Evolutionary conservation across 2,888 invertebrate genomes (phyloP).

Genomic region (Ectemnius cavifrons): DNA sequence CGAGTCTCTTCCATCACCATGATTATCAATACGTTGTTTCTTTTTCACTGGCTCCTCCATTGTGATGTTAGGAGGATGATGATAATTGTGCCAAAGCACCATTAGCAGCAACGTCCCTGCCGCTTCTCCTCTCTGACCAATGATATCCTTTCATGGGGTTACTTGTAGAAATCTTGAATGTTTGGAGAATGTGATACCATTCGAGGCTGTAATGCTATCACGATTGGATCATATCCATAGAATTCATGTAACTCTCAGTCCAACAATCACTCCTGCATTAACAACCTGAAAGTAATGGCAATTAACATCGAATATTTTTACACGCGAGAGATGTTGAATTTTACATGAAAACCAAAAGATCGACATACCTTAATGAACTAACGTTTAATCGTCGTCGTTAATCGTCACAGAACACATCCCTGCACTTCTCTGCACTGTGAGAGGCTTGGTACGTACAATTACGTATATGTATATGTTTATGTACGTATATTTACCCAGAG

Average conservation of each 20-base stretch:
- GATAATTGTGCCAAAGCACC: conserved; percentile 83
- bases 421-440: conserved; percentile 35
- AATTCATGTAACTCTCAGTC: conserved; percentile 11
- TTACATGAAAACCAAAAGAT: no score
- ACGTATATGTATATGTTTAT: conserved; percentile 39
- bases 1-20: conserved; percentile 82
- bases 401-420: neutral
- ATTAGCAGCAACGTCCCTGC: conserved; percentile 77
- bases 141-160: conserved; percentile 63
- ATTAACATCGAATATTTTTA: neutral
- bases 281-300: conserved; percentile 15
- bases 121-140: conserved; percentile 39
- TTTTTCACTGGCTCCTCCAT: conserved; percentile 93
- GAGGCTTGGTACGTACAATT: conserved; percentile 30
- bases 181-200: conserved; percentile 35
- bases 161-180: conserved; percentile 59
- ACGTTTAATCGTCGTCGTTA: neutral
- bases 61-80: conserved; percentile 80
- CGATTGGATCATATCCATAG: conserved; percentile 35
- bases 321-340: no score
- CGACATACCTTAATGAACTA: neutral
- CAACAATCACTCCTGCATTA: conserved; percentile 18
- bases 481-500: conserved; percentile 34
- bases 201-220: conserved; percentile 20
- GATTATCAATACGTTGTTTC: conserved; percentile 85